phyloP scores from a whole-genome alignment of 1,140 invertebrate genomes.

The Stegodyphus mimosarum region DNA sequence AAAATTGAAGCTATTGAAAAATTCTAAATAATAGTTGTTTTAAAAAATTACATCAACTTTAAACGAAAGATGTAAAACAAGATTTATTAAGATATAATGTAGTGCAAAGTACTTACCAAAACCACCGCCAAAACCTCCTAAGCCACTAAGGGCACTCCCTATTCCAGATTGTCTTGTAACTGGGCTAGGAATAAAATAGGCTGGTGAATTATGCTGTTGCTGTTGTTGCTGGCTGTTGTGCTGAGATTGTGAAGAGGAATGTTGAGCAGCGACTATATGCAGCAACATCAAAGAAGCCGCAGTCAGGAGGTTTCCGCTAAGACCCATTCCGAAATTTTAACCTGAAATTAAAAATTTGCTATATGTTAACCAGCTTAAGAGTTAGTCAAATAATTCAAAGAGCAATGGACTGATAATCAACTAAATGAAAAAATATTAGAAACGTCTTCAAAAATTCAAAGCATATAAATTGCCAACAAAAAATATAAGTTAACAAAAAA shows the following conservation, averaged over 20 bases:
- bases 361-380: neutral
- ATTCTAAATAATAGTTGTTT: no score
- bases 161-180: constrained; percentile 42
- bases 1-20: no score
- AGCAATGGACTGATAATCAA: neutral
- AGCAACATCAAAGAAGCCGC: neutral
- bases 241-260: constrained; percentile 27
- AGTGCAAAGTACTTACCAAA: constrained; percentile 10
- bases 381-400: neutral
- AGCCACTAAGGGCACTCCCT: constrained; percentile 21
- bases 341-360: neutral
- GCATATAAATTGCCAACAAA: neutral
- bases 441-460: neutral
- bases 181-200: constrained; percentile 50
- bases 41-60: no score
- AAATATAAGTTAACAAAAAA: neutral
- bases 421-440: neutral
- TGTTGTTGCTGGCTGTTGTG: neutral
- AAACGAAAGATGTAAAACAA: no score
- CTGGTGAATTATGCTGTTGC: constrained; percentile 34
- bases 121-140: constrained; percentile 30
- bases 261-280: neutral
- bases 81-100: no score
- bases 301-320: neutral
- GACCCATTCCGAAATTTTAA: constrained; percentile 8